These are phyloP conservation scores for Lepisosteus oculatus DNA, from an alignment of 2,113 vertebrate species.

Conservation along the genomic window DNA sequence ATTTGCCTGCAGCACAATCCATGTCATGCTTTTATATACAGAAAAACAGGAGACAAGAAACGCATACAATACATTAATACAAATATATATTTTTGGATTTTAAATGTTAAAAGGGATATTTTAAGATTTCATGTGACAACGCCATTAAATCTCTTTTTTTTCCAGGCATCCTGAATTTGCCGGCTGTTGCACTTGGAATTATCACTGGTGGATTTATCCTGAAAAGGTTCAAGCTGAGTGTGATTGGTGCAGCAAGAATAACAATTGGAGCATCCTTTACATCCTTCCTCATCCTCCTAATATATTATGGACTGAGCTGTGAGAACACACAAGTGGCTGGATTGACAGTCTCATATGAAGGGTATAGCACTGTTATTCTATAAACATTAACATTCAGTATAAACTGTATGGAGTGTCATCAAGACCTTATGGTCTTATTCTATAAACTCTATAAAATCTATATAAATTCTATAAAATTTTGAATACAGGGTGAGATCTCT, in stretches of 20 bases:
- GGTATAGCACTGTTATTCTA: conserved; percentile 58
- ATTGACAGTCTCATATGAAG: conserved; percentile 78
- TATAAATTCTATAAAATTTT: no score
- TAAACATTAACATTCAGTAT: background rate
- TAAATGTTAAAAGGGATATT: no score
- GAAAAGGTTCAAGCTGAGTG: conserved; percentile 77
- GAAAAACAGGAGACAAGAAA: no score
- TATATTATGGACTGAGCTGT: conserved; percentile 75
- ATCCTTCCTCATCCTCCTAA: conserved; percentile 68
- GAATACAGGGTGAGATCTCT: no score
- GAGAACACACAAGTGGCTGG: conserved; percentile 80
- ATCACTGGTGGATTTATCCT: conserved; percentile 83
- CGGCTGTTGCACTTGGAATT: conserved; percentile 88
- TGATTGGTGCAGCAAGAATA: conserved; percentile 77
- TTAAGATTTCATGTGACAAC: no score
- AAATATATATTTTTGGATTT: background rate
- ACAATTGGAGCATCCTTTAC: conserved; percentile 54
- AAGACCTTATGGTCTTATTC: no score
- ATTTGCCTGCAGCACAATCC: no score
- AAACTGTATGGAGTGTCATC: no score
- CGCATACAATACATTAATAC: no score
- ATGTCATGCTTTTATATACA: no score
- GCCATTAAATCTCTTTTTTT: conserved; percentile 1
- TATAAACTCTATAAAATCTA: no score
- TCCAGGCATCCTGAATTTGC: conserved; percentile 84